A percentile compares a stretch with the other conserved stretches of the same genome.
Conservation (phyloP, 2,113 vertebrate species). For the Heterochromis multidens region DNA sequence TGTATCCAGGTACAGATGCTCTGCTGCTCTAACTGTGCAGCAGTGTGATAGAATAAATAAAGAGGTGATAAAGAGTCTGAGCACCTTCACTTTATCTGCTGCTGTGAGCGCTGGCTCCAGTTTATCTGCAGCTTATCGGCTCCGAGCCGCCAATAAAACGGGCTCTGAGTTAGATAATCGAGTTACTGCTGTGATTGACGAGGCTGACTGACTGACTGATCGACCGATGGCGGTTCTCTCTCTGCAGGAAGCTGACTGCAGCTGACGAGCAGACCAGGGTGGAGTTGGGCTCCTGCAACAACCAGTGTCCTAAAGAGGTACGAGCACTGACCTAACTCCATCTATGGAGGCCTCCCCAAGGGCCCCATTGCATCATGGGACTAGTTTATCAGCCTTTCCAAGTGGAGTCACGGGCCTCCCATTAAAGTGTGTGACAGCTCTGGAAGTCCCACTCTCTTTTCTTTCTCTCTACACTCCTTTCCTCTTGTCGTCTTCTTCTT, state of each 20-base stretch:
- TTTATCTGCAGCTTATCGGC: neutral
- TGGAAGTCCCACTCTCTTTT: neutral
- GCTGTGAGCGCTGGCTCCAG: neutral
- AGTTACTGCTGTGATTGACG: neutral
- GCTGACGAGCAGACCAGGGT: constrained; percentile 78
- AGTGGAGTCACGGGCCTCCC: neutral
- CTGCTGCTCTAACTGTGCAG: neutral
- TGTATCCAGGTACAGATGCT: fast-evolving
- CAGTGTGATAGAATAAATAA: neutral
- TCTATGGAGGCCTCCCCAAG: neutral
- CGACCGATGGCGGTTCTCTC: neutral
- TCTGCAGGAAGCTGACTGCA: constrained; percentile 80
- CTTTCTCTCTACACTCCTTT: neutral
- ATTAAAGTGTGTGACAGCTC: fast-evolving
- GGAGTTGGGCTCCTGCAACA: constrained; percentile 85
- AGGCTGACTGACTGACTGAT: neutral
- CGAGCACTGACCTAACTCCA: neutral
- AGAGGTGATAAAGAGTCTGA: neutral
- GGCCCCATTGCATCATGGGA: neutral
- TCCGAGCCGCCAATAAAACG: fast-evolving
- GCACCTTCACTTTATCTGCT: neutral
- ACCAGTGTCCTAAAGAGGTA: constrained; percentile 97
- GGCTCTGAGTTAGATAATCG: fast-evolving
- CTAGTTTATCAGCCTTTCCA: neutral
- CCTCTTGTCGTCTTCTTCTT: neutral